Percentiles rank a stretch among this genome's conserved stretches.
phyloP scores from a whole-genome alignment of 2,113 vertebrate genomes.

The Lepisosteus oculatus region DNA sequence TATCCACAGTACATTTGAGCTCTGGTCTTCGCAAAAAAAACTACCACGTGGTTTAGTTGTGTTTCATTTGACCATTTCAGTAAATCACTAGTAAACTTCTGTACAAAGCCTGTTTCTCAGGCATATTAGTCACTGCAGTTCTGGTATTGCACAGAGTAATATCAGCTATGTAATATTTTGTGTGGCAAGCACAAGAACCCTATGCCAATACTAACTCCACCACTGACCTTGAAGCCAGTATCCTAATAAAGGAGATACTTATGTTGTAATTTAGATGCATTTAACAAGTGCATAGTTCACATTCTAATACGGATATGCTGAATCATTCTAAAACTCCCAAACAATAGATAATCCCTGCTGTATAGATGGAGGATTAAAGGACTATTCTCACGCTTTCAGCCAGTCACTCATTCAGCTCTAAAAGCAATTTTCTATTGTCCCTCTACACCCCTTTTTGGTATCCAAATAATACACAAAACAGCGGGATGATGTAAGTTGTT shows the following conservation, averaged over 20 bases:
- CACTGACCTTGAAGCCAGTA: no score
- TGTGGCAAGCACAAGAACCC: background rate
- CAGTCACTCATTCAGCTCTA: slow-evolving; percentile 6
- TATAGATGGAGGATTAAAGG: slow-evolving; percentile 12
- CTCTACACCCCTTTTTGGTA: background rate
- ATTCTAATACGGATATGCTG: slow-evolving; percentile 8
- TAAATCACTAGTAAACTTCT: no score
- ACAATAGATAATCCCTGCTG: background rate
- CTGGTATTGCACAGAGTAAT: no score
- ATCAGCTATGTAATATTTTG: background rate
- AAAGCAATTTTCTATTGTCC: slow-evolving; percentile 21
- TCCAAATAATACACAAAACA: slow-evolving; percentile 22
- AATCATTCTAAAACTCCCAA: background rate
- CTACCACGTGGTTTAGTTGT: no score
- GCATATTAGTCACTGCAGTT: no score
- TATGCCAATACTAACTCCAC: background rate
- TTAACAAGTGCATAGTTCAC: background rate
- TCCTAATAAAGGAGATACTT: background rate
- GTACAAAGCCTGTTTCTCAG: no score
- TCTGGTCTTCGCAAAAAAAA: no score
- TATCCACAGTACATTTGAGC: no score
- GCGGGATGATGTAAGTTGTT: slow-evolving; percentile 35
- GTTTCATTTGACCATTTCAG: no score
- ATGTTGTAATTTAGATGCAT: background rate
- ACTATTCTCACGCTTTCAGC: slow-evolving; percentile 14